phyloP scores from a whole-genome alignment of 2,888 invertebrate species.

The Oscheius onirici region DNA sequence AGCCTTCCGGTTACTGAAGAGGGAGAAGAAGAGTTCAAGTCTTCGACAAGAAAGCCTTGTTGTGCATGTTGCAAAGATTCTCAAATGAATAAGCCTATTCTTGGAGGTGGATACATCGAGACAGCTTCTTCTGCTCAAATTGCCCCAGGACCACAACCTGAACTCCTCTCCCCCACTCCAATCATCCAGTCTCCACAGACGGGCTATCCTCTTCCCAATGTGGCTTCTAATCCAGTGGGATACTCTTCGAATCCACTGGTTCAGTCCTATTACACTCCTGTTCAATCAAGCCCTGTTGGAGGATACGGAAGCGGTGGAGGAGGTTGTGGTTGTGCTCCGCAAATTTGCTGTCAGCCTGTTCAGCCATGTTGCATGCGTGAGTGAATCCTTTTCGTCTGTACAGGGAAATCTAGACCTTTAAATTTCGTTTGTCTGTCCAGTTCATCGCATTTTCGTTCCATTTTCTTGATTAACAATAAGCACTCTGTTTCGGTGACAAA shows the following conservation, averaged over 20 bases:
- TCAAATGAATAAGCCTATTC: conserved; percentile 3
- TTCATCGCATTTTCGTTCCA: too few species aligned
- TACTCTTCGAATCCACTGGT: conserved; percentile 11
- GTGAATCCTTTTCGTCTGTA: neutral
- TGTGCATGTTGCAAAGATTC: conserved; percentile 18
- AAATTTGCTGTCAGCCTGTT: conserved; percentile 16
- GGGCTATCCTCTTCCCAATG: neutral
- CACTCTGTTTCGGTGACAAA: neutral
- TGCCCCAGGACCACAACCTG: neutral
- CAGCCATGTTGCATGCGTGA: conserved; percentile 24
- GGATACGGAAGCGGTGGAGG: neutral
- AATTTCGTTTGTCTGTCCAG: too few species aligned
- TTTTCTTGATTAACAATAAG: too few species aligned
- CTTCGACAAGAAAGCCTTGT: neutral
- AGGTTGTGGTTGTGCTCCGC: conserved; percentile 12
- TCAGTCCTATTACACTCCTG: conserved; percentile 6
- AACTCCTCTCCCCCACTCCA: neutral
- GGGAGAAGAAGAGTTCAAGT: neutral
- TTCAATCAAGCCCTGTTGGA: neutral
- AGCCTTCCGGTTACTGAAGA: neutral
- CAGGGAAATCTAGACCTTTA: too few species aligned
- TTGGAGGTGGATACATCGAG: conserved; percentile 21
- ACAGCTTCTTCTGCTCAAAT: neutral
- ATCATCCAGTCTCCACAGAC: neutral
- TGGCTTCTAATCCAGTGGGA: neutral